Conservation (phyloP, 2,888 invertebrate species). For the Eilema caniola region DNA sequence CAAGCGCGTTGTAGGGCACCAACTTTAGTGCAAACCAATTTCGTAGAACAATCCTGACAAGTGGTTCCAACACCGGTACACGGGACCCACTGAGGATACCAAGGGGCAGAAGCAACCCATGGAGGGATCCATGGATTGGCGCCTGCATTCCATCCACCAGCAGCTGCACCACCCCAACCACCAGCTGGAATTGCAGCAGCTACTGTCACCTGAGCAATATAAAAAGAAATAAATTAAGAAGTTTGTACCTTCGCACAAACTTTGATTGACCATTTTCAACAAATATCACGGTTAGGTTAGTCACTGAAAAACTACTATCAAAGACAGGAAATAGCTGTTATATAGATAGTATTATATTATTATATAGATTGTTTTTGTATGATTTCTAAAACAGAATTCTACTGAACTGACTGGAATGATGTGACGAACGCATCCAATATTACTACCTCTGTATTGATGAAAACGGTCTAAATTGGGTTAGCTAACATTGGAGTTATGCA, state of each 20-base stretch:
- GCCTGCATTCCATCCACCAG: constrained; percentile 45
- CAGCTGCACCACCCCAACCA: constrained; percentile 44
- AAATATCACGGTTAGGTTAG: neutral
- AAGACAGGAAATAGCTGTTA: too few species aligned
- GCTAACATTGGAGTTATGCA: neutral
- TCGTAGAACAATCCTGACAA: constrained; percentile 76
- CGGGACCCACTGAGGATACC: constrained; percentile 76
- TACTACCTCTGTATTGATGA: too few species aligned
- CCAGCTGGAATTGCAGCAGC: constrained; percentile 67
- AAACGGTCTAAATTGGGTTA: neutral
- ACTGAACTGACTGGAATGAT: neutral
- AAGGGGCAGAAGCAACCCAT: constrained; percentile 74
- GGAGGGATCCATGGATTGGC: constrained; percentile 77
- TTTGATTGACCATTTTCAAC: neutral
- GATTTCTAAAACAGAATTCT: neutral
- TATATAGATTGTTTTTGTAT: constrained; percentile 1
- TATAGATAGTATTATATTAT: neutral
- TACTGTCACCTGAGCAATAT: constrained; percentile 62
- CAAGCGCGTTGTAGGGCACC: constrained; percentile 73
- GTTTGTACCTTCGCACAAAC: neutral
- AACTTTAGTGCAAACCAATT: constrained; percentile 74
- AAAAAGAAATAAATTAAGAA: neutral
- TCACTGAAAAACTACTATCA: neutral
- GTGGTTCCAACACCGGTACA: constrained; percentile 70
- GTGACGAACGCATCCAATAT: neutral